These are phyloP conservation scores for Mamestra configurata DNA, from an alignment of 1,140 invertebrate genomes.

Conservation along the genomic window DNA sequence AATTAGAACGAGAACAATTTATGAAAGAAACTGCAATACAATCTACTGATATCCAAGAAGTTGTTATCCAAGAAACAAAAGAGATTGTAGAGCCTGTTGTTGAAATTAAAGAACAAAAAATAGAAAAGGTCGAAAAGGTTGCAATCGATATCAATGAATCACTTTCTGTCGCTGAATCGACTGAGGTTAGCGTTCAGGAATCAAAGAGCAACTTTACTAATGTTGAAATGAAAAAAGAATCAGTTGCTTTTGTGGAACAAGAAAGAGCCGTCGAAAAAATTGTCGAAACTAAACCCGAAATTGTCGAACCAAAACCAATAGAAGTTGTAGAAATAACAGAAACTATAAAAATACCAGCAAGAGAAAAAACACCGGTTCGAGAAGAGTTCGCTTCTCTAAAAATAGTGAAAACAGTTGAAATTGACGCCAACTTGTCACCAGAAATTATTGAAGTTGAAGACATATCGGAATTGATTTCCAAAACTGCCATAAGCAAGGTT, in stretches of 20 bases:
- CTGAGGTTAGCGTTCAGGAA: constrained; percentile 59
- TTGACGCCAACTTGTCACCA: constrained; percentile 17
- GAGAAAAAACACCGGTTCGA: constrained; percentile 46
- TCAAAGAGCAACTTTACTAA: constrained; percentile 36
- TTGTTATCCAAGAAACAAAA: constrained; percentile 63
- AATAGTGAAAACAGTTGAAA: constrained; percentile 65
- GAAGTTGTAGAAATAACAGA: constrained; percentile 45
- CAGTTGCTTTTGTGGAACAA: constrained; percentile 8
- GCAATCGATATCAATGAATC: constrained; percentile 57
- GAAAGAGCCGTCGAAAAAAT: background rate
- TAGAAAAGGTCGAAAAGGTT: constrained; percentile 52
- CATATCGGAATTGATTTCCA: constrained; percentile 6
- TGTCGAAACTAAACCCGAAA: background rate
- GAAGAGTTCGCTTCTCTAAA: constrained; percentile 70
- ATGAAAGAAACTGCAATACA: constrained; percentile 20
- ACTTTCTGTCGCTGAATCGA: constrained; percentile 56
- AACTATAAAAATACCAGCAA: constrained; percentile 34
- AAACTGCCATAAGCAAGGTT: constrained; percentile 6
- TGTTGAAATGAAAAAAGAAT: constrained; percentile 15
- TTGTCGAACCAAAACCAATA: constrained; percentile 10
- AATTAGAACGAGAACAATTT: constrained; percentile 58
- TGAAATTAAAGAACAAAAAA: constrained; percentile 49
- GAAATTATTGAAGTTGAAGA: constrained; percentile 55
- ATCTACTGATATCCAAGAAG: constrained; percentile 52
- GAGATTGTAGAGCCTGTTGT: constrained; percentile 60